These are phyloP conservation scores for Drosophila austrosaltans DNA, from an alignment of 2,888 invertebrate species.

Conservation along the genomic window DNA sequence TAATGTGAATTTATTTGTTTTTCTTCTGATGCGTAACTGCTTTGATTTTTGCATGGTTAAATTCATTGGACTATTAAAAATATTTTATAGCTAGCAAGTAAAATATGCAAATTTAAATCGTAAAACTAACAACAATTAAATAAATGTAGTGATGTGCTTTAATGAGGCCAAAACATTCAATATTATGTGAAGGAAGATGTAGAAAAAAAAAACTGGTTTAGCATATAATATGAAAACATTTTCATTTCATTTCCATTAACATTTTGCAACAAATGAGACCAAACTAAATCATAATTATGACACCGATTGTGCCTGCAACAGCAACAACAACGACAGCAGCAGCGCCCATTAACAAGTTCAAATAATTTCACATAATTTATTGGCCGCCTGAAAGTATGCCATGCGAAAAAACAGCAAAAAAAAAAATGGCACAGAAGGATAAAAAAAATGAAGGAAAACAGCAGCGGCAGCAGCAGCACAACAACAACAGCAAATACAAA, in stretches of 20 bases:
- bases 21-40: no score
- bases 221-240: slow-evolving; percentile 3
- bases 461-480: slow-evolving; percentile 10
- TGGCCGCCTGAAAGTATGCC: slow-evolving; percentile 53
- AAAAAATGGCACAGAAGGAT: slow-evolving; percentile 6
- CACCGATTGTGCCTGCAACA: slow-evolving; percentile 54
- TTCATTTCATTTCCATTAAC: slow-evolving; percentile 11
- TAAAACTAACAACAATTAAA: neutral
- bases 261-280: slow-evolving; percentile 39
- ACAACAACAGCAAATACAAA: slow-evolving; percentile 36
- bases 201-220: neutral
- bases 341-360: slow-evolving; percentile 63
- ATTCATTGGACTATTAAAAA: no score
- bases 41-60: no score
- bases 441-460: neutral
- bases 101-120: no score
- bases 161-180: neutral
- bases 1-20: no score
- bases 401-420: slow-evolving; percentile 20
- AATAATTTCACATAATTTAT: slow-evolving; percentile 69
- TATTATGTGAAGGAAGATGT: neutral
- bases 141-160: neutral
- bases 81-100: no score
- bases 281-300: slow-evolving; percentile 70
- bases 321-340: slow-evolving; percentile 36